These are phyloP conservation scores for Gracilinanus agilis DNA, from an alignment of 2,113 vertebrate genomes.

Conservation along the genomic window DNA sequence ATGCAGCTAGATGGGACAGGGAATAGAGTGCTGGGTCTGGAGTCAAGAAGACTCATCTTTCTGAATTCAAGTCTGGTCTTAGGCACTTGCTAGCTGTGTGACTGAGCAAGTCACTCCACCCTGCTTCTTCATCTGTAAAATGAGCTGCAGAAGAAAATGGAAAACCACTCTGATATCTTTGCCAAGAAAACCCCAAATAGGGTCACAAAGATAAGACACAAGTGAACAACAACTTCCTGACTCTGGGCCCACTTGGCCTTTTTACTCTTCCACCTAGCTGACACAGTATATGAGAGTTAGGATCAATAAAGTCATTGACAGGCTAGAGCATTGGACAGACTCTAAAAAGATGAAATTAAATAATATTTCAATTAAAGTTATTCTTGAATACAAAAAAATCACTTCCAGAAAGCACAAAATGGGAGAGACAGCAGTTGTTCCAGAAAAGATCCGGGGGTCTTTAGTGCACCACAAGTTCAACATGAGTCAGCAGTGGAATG, in stretches of 20 bases:
- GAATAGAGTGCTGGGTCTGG: no score
- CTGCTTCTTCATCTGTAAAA: no score
- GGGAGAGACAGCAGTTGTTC: background rate
- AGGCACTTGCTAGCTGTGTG: no score
- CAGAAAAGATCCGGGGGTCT: background rate
- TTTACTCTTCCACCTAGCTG: background rate
- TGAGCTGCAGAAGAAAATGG: no score
- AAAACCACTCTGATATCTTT: no score
- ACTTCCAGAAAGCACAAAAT: background rate
- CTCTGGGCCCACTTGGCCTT: no score
- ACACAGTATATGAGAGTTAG: background rate
- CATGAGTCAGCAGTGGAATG: background rate
- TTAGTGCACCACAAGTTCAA: background rate
- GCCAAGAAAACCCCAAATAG: no score
- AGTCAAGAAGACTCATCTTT: no score
- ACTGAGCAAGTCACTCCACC: no score
- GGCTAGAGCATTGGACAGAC: background rate
- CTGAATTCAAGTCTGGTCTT: no score
- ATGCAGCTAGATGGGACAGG: background rate
- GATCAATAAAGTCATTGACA: background rate
- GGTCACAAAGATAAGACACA: no score
- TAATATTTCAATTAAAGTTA: background rate
- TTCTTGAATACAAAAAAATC: background rate
- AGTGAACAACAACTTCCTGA: no score
- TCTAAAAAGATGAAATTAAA: background rate